phyloP scores from a whole-genome alignment of 2,113 vertebrate genomes.

The Bubo blakistoni region DNA sequence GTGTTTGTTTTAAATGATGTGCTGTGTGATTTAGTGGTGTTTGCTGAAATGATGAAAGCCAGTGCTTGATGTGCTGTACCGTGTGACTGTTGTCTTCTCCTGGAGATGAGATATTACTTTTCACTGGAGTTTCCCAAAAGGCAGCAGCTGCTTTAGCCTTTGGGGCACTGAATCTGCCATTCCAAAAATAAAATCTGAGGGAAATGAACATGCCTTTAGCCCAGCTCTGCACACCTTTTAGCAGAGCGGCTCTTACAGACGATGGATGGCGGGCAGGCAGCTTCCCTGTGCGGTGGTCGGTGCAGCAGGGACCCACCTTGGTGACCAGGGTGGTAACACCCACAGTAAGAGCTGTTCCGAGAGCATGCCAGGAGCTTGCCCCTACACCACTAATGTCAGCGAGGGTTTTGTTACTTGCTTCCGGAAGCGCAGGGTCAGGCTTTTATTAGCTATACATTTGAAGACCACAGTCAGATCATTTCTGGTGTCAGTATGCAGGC shows the following conservation, averaged over 20 bases:
- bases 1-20: conserved; percentile 53
- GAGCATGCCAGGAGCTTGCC: fast-evolving
- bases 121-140: background rate
- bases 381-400: background rate
- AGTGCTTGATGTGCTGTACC: background rate
- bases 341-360: fast-evolving
- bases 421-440: background rate
- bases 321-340: background rate
- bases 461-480: background rate
- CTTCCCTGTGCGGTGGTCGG: background rate
- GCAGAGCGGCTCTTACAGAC: background rate
- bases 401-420: background rate
- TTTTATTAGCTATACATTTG: background rate
- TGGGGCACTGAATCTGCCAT: background rate
- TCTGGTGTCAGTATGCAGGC: background rate
- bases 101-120: background rate
- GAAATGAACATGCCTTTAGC: background rate
- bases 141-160: background rate
- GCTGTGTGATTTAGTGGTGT: conserved; percentile 40
- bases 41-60: conserved; percentile 13
- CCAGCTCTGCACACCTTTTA: background rate
- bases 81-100: background rate
- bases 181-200: background rate
- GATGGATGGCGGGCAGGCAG: background rate
- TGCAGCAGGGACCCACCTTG: background rate